Percentiles rank a stretch among this genome's conserved stretches.
Evolutionary conservation across 2,888 invertebrate genomes (phyloP).

Genomic region (Aphodius granarius): DNA sequence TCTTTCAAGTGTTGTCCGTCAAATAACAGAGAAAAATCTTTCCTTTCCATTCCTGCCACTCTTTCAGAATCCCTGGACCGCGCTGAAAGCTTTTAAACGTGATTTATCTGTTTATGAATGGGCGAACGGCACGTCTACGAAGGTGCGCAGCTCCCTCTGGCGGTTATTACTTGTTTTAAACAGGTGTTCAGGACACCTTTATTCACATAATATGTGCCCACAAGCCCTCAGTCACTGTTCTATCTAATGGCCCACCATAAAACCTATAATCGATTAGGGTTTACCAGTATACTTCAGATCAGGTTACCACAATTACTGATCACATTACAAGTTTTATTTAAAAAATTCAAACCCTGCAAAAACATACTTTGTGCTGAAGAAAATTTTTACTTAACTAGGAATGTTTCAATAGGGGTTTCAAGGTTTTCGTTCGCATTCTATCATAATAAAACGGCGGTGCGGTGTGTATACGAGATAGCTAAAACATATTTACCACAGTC

Average conservation of each 20-base stretch:
- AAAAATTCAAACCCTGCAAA: no score
- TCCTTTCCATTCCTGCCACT: background rate
- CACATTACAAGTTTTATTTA: no score
- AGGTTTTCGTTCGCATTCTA: background rate
- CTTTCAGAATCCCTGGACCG: background rate
- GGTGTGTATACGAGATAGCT: background rate
- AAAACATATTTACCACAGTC: background rate
- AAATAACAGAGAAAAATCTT: background rate
- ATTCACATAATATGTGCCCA: constrained; percentile 41
- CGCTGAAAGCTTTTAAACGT: constrained; percentile 47
- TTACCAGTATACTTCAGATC: background rate
- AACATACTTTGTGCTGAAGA: no score
- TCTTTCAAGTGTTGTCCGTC: background rate
- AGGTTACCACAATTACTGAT: background rate
- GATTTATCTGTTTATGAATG: constrained; percentile 49
- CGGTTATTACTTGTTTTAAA: constrained; percentile 43
- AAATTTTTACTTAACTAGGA: no score
- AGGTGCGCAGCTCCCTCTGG: background rate
- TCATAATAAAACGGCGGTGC: background rate
- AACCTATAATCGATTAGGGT: background rate
- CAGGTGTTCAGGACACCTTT: constrained; percentile 49
- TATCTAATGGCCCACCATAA: background rate
- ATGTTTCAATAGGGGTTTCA: background rate
- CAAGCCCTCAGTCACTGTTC: background rate
- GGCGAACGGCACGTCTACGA: constrained; percentile 1